These are phyloP conservation scores for Heliconius ethilla DNA, from an alignment of 2,888 invertebrate genomes.

Conservation along the genomic window DNA sequence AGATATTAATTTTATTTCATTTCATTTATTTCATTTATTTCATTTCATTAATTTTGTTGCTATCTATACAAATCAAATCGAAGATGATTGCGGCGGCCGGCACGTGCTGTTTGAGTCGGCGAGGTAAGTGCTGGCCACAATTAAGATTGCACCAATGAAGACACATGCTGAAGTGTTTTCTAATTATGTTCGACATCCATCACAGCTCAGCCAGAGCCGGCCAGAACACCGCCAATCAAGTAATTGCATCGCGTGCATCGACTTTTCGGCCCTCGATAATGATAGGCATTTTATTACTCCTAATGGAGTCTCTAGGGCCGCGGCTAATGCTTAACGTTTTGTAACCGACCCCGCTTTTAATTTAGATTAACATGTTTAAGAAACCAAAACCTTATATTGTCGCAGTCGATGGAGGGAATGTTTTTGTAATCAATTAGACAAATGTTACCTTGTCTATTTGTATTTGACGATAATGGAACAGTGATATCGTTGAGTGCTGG, in stretches of 20 bases:
- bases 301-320: constrained; percentile 82
- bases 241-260: constrained; percentile 83
- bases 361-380: constrained; percentile 76
- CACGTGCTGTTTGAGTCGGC: constrained; percentile 77
- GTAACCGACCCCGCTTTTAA: constrained; percentile 73
- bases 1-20: no score
- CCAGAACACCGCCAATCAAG: constrained; percentile 81
- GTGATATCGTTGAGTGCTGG: constrained; percentile 71
- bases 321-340: constrained; percentile 72
- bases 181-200: constrained; percentile 81
- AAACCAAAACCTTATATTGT: constrained; percentile 56
- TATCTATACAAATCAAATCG: constrained; percentile 40
- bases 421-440: constrained; percentile 75
- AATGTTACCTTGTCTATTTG: constrained; percentile 57
- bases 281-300: constrained; percentile 81
- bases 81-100: constrained; percentile 47
- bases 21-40: no score
- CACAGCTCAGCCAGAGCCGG: constrained; percentile 68
- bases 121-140: constrained; percentile 78
- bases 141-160: constrained; percentile 80
- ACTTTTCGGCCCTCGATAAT: constrained; percentile 81
- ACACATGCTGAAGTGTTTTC: constrained; percentile 82
- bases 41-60: constrained; percentile 32
- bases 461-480: constrained; percentile 64
- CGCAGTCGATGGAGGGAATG: constrained; percentile 52